Percentiles rank a stretch among this genome's conserved stretches.
phyloP scores from a whole-genome alignment of 2,797 vertebrate species.

The Eulemur coronatus region DNA sequence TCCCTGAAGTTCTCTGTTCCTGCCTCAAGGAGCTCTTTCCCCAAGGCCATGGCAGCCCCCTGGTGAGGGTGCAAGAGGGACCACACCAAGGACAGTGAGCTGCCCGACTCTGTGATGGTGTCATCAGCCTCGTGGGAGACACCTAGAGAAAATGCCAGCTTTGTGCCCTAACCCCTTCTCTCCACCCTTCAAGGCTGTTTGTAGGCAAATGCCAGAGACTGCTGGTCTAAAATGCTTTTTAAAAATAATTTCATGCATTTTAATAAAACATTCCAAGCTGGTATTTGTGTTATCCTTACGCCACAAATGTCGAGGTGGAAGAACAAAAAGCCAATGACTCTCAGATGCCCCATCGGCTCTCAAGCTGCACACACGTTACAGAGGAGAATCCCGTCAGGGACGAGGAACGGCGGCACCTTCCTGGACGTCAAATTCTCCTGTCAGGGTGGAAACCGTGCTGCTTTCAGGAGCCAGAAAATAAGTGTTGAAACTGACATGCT shows the following conservation, averaged over 20 bases:
- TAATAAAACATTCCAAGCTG: neutral
- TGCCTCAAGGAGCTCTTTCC: neutral
- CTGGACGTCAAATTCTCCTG: neutral
- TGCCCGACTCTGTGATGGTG: rapidly evolving
- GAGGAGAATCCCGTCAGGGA: neutral
- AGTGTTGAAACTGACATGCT: neutral
- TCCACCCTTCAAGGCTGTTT: slow-evolving; percentile 26
- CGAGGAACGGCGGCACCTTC: neutral
- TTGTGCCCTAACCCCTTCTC: neutral
- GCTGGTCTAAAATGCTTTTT: neutral
- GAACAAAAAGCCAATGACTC: slow-evolving; percentile 19
- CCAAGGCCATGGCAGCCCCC: neutral
- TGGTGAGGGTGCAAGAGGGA: neutral
- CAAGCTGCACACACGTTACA: neutral
- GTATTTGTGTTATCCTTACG: neutral
- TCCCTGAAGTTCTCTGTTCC: neutral
- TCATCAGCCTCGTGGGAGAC: rapidly evolving
- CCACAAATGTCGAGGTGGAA: neutral
- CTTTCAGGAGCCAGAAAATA: neutral
- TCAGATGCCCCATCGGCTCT: neutral
- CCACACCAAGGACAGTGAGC: neutral
- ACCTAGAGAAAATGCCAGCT: neutral
- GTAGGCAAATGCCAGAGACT: neutral
- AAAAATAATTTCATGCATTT: slow-evolving; percentile 51
- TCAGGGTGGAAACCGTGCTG: neutral